phyloP scores from a whole-genome alignment of 2,113 vertebrate genomes.

The Psittacus erithacus region DNA sequence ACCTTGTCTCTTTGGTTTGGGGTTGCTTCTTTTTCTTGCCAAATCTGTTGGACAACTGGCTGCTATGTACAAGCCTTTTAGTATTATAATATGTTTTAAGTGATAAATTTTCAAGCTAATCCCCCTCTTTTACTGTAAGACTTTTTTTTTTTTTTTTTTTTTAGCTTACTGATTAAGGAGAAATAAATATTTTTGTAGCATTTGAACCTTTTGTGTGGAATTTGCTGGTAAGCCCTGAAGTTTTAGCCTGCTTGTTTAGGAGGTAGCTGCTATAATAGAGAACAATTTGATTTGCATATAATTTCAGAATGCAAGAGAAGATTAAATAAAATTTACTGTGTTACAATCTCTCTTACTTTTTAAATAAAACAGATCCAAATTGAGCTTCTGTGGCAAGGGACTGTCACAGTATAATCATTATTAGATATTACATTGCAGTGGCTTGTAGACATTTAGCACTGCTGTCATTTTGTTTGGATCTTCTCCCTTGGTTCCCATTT shows the following conservation, averaged over 20 bases:
- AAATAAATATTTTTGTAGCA: neutral
- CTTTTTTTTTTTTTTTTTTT: neutral
- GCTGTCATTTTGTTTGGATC: conserved; percentile 19
- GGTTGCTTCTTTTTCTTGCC: neutral
- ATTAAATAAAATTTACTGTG: neutral
- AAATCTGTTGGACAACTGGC: neutral
- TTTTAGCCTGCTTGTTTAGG: neutral
- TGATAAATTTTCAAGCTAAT: neutral
- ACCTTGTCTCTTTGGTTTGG: neutral
- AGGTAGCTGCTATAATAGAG: neutral
- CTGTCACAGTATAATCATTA: neutral
- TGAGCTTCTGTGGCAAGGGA: conserved; percentile 19
- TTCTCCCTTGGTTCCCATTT: conserved; percentile 51
- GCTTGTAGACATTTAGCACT: conserved; percentile 5
- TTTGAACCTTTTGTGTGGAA: neutral
- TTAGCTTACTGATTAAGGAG: neutral
- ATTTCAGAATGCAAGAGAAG: neutral
- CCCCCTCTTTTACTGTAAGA: neutral
- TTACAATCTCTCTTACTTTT: neutral
- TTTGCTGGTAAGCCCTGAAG: neutral
- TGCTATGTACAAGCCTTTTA: neutral
- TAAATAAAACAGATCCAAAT: neutral
- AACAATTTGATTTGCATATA: neutral
- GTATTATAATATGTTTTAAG: neutral
- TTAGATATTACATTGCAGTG: neutral